Conservation (phyloP, 2,797 vertebrate genomes). For the Cephalopachus bancanus region DNA sequence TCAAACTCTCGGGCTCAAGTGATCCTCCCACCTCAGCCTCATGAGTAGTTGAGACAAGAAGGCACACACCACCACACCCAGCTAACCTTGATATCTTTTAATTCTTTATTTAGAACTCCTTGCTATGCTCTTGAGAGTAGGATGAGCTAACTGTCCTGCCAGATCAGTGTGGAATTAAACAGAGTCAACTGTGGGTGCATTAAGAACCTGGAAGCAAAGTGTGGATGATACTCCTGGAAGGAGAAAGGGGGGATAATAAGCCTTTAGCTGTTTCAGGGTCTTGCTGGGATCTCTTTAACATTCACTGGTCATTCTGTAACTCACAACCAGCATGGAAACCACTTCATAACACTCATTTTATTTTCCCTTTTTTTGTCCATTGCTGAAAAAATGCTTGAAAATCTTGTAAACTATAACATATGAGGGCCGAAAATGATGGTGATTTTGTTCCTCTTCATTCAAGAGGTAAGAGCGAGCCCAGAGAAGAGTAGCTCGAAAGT, state of each 20-base stretch:
- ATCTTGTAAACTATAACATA: conserved; percentile 22
- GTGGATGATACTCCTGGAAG: background rate
- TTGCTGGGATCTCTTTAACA: conserved; percentile 46
- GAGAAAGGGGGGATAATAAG: background rate
- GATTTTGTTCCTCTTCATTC: conserved; percentile 75
- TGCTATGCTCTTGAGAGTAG: conserved; percentile 61
- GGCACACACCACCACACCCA: too few relatives aligned
- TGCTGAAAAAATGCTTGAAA: conserved; percentile 49
- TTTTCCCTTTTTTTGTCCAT: conserved; percentile 39
- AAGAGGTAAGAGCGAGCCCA: conserved; percentile 55
- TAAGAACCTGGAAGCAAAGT: background rate
- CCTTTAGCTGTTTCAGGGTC: background rate
- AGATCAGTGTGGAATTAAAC: background rate
- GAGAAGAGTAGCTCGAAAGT: conserved; percentile 34
- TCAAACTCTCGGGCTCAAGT: too few relatives aligned
- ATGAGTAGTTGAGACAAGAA: too few relatives aligned
- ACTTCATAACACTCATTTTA: conserved; percentile 58
- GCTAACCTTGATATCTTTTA: conserved; percentile 3
- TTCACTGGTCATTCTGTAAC: conserved; percentile 57
- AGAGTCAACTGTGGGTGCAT: accelerated
- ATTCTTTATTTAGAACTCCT: conserved; percentile 77
- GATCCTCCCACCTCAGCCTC: too few relatives aligned
- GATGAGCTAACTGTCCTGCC: conserved; percentile 41
- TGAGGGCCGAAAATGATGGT: conserved; percentile 28
- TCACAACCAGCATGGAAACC: background rate